Evolutionary conservation across 2,113 vertebrate species (phyloP).

Genomic region (Galbula dea): DNA sequence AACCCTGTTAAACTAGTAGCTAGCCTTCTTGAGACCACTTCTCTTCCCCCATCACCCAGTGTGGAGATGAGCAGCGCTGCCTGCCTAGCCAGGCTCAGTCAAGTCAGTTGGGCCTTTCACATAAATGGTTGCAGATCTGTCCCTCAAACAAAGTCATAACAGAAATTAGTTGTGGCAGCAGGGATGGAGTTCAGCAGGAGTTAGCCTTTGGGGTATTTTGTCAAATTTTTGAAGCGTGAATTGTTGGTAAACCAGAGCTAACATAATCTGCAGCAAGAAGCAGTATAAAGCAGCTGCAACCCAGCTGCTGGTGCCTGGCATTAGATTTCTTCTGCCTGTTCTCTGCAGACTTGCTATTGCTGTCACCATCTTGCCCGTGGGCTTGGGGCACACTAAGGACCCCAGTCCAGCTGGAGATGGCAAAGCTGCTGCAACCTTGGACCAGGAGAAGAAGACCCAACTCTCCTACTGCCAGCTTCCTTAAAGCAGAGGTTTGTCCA

Average conservation of each 20-base stretch:
- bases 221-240: constrained; percentile 16
- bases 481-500: not conserved
- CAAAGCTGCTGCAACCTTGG: not conserved
- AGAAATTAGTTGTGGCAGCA: constrained; percentile 1
- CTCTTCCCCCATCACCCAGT: accelerated
- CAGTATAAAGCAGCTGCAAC: not conserved
- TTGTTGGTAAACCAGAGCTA: constrained; percentile 19
- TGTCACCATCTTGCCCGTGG: accelerated
- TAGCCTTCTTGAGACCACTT: accelerated
- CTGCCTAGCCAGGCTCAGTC: not conserved
- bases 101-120: not conserved
- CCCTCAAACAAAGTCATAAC: not conserved
- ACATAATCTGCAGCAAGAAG: not conserved
- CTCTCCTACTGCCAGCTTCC: not conserved
- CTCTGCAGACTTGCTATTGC: not conserved
- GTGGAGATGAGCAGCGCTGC: accelerated
- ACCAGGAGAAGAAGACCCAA: not conserved
- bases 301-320: not conserved
- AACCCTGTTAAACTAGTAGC: not conserved
- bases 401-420: not conserved
- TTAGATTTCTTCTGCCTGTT: not conserved
- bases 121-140: not conserved
- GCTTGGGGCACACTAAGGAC: not conserved
- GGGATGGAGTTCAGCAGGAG: not conserved
- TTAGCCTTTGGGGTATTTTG: constrained; percentile 27